Conservation (phyloP, 2,113 vertebrate species). For the Conger conger region DNA sequence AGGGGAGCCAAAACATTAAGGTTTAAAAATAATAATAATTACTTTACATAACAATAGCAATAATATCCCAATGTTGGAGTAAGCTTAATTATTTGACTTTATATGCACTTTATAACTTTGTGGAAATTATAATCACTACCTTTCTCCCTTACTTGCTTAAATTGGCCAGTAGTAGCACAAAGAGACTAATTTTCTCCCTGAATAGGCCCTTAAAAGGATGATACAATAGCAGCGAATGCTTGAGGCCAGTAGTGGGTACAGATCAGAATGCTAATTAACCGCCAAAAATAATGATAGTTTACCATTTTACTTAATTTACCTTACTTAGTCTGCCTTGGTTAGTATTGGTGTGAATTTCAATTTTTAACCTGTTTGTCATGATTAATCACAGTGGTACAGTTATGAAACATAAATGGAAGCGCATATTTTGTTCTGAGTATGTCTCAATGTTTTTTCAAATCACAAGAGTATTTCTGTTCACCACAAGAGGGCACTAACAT, state of each 20-base stretch:
- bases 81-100: constrained; percentile 3
- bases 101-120: not conserved
- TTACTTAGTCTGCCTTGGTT: not conserved
- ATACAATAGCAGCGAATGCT: not conserved
- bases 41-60: no score
- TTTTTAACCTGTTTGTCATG: not conserved
- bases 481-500: constrained; percentile 11
- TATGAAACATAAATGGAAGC: not conserved
- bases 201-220: not conserved
- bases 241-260: not conserved
- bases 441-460: not conserved
- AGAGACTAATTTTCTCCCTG: constrained; percentile 18
- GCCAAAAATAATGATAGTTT: not conserved
- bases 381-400: not conserved
- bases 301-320: not conserved
- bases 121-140: not conserved
- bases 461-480: not conserved
- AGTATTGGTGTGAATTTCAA: not conserved
- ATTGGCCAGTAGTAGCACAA: not conserved
- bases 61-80: not conserved
- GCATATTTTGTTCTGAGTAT: not conserved
- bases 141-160: not conserved
- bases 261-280: constrained; percentile 8
- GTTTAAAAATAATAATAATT: not conserved
- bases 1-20: not conserved